Evolutionary conservation across 2,888 invertebrate species (phyloP).

Genomic region (Sylvicola cinctus): DNA sequence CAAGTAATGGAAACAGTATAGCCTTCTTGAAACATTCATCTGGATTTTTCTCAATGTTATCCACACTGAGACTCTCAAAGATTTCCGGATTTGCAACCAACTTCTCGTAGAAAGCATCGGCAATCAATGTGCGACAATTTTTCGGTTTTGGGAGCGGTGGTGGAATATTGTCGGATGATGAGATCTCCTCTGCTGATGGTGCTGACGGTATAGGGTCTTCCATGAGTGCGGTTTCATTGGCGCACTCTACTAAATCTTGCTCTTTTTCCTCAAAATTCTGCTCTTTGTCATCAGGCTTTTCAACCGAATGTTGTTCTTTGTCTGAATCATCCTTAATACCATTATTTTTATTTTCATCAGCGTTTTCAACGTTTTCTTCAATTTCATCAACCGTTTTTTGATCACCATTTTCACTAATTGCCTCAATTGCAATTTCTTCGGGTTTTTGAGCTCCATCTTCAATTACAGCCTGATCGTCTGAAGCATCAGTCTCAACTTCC

Average conservation of each 20-base stretch:
- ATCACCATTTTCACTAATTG: background rate
- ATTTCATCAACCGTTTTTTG: background rate
- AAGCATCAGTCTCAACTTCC: slow-evolving; percentile 21
- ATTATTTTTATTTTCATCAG: slow-evolving; percentile 1
- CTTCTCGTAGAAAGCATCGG: slow-evolving; percentile 63
- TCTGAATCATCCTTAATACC: background rate
- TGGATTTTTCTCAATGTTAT: slow-evolving; percentile 67
- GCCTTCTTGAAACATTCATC: slow-evolving; percentile 84
- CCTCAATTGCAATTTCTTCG: background rate
- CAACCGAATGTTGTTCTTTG: background rate
- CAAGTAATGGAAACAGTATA: slow-evolving; percentile 65
- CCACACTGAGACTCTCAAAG: slow-evolving; percentile 56
- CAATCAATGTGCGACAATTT: slow-evolving; percentile 40
- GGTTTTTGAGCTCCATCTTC: slow-evolving; percentile 4
- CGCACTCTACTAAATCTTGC: too few relatives aligned
- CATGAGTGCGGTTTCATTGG: background rate
- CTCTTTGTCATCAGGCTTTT: too few relatives aligned
- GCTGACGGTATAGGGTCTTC: slow-evolving; percentile 5
- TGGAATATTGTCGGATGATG: slow-evolving; percentile 13
- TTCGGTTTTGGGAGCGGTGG: slow-evolving; percentile 29
- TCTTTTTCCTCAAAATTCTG: too few relatives aligned
- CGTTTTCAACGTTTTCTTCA: background rate
- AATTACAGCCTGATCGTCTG: slow-evolving; percentile 14
- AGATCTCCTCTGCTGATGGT: background rate
- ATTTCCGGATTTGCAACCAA: slow-evolving; percentile 59